Evolutionary conservation across 2,113 vertebrate genomes (phyloP), one percentile per base, ranked within the genome.

Genomic region (Mastomys natalensis): DNA sequence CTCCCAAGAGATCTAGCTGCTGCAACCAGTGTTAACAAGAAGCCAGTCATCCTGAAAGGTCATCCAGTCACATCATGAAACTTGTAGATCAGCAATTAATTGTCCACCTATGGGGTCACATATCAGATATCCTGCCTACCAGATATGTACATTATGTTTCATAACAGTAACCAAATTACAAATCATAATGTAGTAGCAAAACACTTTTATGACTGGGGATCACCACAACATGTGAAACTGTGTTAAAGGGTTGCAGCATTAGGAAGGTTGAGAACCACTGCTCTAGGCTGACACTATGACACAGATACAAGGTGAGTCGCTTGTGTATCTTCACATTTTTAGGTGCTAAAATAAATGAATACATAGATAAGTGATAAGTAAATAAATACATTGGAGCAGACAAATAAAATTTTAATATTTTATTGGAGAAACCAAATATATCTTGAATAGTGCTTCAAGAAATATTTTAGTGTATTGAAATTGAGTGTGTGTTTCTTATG

Each of bases 381-480:
- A 72, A 16, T 29, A 88, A 87, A 58, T 55, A 55, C 16, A 70
- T 70, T 15, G 24, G 76, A 87, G 40, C 55, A 74, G 26, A 77
- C 74, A 17, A 87, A 85, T 89, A 90, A 34, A 84, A 45, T 43
- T 89, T 78, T 85, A 88, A 13, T 40, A 26, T 74, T 51, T 6
- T 60, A 81, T 19, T 89, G 48, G 72, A 76, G 90, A 81, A 95
- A 22, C 3, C 16, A 10, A 90, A 34, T 43, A 62, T 48, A 85
- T 55, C 9, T 37, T 78, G 77, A 92, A n/a, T 92, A 77, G 26
- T 81, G 62, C 60, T 81, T 86, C 9, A 81, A 26, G n/a, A 60
- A 37, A 6, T 86, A 34, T 73, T 93, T 80, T 73, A 40, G 70
- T 34, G 70, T 93, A n/a, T 81, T 91, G 29, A 89, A 90, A 81